phyloP scores from a whole-genome alignment of 2,888 invertebrate species.

The Tanytarsus gracilentus region DNA sequence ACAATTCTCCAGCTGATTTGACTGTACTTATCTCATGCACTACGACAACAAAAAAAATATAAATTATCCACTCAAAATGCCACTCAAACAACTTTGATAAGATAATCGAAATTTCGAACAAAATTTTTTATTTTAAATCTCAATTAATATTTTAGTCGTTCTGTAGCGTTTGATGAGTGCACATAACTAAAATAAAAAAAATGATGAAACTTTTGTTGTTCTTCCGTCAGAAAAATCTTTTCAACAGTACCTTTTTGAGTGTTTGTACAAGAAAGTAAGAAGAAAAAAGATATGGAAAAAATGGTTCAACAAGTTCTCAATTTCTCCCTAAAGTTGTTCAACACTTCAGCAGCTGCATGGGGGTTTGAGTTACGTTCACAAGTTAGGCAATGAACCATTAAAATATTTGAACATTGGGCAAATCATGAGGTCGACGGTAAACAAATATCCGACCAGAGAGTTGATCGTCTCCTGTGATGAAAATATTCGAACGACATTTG shows the following conservation, averaged over 20 bases:
- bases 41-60: too few relatives aligned
- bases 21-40: too few relatives aligned
- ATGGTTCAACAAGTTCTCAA: background rate
- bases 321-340: background rate
- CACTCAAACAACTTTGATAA: too few relatives aligned
- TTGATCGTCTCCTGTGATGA: constrained; percentile 51
- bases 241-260: background rate
- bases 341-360: background rate
- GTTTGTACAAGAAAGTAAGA: background rate
- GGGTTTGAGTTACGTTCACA: constrained; percentile 46
- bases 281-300: background rate
- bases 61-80: too few relatives aligned
- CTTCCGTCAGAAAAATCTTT: too few relatives aligned
- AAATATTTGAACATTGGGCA: constrained; percentile 50
- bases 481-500: constrained; percentile 47
- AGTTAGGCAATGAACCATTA: constrained; percentile 46
- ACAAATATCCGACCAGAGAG: constrained; percentile 48
- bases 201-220: too few relatives aligned
- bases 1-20: too few relatives aligned
- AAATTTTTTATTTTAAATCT: too few relatives aligned
- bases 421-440: constrained; percentile 47
- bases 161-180: too few relatives aligned
- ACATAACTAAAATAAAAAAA: too few relatives aligned
- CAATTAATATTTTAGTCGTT: too few relatives aligned
- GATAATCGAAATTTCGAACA: too few relatives aligned